Evolutionary conservation across 2,888 invertebrate species (phyloP).

Genomic region (Endomychus coccineus): DNA sequence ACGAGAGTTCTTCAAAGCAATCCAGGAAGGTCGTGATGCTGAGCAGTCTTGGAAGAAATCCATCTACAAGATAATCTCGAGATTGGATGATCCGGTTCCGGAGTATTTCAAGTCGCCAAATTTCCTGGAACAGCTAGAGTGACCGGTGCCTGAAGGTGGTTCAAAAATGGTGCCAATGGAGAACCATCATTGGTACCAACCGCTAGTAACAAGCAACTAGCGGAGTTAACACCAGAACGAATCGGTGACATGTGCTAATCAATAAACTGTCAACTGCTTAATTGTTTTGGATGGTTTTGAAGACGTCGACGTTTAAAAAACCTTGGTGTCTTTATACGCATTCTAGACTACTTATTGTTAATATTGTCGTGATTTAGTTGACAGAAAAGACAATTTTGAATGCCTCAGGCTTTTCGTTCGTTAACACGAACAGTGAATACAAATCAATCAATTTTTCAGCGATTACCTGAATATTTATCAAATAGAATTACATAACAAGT

Average conservation of each 20-base stretch:
- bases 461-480: slow-evolving; percentile 42
- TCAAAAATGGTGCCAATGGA: slow-evolving; percentile 31
- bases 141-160: slow-evolving; percentile 41
- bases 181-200: slow-evolving; percentile 25
- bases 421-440: slow-evolving; percentile 39
- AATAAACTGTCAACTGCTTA: slow-evolving; percentile 40
- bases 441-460: slow-evolving; percentile 43
- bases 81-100: slow-evolving; percentile 97
- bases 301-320: slow-evolving; percentile 30
- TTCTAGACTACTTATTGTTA: slow-evolving; percentile 28
- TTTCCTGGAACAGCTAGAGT: slow-evolving; percentile 98
- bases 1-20: slow-evolving; percentile 97
- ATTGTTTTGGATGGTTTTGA: slow-evolving; percentile 36
- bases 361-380: slow-evolving; percentile 38
- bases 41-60: slow-evolving; percentile 99
- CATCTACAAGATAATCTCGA: slow-evolving; percentile 99
- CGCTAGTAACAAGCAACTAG: slow-evolving; percentile 22
- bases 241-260: slow-evolving; percentile 39
- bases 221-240: slow-evolving; percentile 28
- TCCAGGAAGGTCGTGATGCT: slow-evolving; percentile 91
- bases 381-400: slow-evolving; percentile 36
- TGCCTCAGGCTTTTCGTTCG: slow-evolving; percentile 41
- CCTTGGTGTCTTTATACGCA: slow-evolving; percentile 33
- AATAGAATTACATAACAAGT: slow-evolving; percentile 36
- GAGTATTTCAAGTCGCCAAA: slow-evolving; percentile 99